A percentile compares a stretch with the other conserved stretches of the same genome.
Evolutionary conservation across 2,113 vertebrate species (phyloP).

Genomic region (Etheostoma cragini): DNA sequence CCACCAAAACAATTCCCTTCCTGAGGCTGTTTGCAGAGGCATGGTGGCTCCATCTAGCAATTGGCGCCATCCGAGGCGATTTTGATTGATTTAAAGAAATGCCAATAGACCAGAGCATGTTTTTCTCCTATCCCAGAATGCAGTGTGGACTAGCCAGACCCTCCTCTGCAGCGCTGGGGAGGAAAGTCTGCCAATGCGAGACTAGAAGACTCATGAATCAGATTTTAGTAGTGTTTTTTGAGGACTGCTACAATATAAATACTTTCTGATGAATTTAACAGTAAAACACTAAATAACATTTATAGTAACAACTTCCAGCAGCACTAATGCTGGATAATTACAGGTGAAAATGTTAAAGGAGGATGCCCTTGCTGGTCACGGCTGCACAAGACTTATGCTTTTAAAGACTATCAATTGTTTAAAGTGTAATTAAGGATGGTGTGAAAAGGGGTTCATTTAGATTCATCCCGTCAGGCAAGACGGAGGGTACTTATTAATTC

Average conservation of each 20-base stretch:
- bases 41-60: too few species aligned
- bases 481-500: conserved; percentile 59
- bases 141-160: too few species aligned
- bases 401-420: conserved; percentile 19
- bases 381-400: not conserved
- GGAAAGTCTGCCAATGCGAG: too few species aligned
- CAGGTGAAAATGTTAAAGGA: not conserved
- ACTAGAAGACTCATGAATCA: too few species aligned
- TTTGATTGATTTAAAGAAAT: too few species aligned
- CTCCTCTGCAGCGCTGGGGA: too few species aligned
- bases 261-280: not conserved
- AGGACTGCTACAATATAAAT: not conserved
- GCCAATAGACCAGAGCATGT: too few species aligned
- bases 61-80: too few species aligned
- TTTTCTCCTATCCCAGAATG: too few species aligned
- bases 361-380: not conserved
- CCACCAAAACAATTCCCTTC: too few species aligned
- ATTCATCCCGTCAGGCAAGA: conserved; percentile 24
- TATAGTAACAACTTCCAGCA: not conserved
- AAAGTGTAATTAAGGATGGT: conserved; percentile 11
- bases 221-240: not conserved
- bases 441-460: conserved; percentile 32
- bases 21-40: too few species aligned
- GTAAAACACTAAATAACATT: not conserved
- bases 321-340: not conserved